phyloP scores from a whole-genome alignment of 2,888 invertebrate genomes.

The Nephrotoma appendiculata region DNA sequence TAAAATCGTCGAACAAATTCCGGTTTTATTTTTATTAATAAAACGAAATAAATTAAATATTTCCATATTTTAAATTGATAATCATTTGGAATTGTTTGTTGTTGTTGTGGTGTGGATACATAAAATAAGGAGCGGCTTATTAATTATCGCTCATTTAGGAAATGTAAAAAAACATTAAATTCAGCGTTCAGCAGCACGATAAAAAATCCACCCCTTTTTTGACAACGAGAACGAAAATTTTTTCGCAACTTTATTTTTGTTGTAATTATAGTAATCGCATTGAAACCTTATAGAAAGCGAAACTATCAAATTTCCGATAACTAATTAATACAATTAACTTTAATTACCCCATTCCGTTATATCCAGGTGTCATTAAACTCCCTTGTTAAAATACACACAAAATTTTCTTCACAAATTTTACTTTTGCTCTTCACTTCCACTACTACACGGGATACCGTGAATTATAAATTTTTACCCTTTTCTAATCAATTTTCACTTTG shows the following conservation, averaged over 20 bases:
- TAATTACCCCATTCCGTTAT: constrained; percentile 3
- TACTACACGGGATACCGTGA: not conserved
- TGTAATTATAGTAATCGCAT: not conserved
- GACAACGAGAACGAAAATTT: not conserved
- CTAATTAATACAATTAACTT: not conserved
- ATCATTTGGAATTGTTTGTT: not conserved
- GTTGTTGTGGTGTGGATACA: not conserved
- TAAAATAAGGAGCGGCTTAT: not conserved
- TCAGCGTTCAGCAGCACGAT: not conserved
- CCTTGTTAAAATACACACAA: not conserved
- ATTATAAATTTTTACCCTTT: not conserved
- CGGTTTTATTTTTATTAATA: not conserved
- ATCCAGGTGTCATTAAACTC: constrained; percentile 2
- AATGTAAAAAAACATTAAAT: not conserved
- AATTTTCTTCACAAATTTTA: not conserved
- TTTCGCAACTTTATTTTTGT: not conserved
- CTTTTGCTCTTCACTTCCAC: not conserved
- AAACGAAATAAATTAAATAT: not conserved
- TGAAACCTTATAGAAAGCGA: not conserved
- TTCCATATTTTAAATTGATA: not conserved
- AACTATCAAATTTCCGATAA: not conserved
- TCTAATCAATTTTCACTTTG: not conserved
- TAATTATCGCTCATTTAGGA: not conserved
- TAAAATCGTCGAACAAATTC: not conserved
- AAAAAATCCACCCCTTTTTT: not conserved